These are phyloP conservation scores for Operophtera brumata DNA, from an alignment of 2,888 invertebrate genomes.

Conservation along the genomic window DNA sequence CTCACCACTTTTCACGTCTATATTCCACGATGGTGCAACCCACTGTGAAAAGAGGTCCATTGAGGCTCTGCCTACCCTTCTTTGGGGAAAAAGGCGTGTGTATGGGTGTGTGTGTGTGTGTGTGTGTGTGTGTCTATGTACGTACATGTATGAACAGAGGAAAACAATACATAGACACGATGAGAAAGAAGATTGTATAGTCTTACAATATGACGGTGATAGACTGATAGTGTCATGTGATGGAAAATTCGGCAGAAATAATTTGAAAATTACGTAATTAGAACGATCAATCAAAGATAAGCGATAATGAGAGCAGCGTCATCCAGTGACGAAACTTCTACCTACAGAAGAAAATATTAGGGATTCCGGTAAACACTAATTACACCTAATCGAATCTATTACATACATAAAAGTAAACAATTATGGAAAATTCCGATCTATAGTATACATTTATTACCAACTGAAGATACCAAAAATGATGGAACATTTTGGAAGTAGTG, in stretches of 20 bases:
- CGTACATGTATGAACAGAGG: too few relatives aligned
- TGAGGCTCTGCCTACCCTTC: too few relatives aligned
- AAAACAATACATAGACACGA: too few relatives aligned
- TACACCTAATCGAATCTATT: not conserved
- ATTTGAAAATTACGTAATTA: not conserved
- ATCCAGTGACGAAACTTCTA: conserved; percentile 3
- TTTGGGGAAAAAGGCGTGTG: too few relatives aligned
- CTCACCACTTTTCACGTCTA: too few relatives aligned
- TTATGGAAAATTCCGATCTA: not conserved
- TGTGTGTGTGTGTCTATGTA: too few relatives aligned
- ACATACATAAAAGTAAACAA: not conserved
- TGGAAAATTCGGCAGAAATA: not conserved
- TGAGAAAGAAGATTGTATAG: not conserved
- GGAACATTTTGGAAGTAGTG: not conserved
- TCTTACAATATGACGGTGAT: not conserved
- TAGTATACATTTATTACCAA: not conserved
- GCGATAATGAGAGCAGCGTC: not conserved
- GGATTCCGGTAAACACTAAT: too few relatives aligned
- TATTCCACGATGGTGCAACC: too few relatives aligned
- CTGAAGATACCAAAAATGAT: not conserved
- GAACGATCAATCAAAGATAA: not conserved
- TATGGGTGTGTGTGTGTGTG: too few relatives aligned
- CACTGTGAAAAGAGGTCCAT: too few relatives aligned
- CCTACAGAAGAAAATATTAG: too few relatives aligned
- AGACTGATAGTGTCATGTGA: not conserved